A percentile compares a stretch with the other conserved stretches of the same genome.
phyloP scores from a whole-genome alignment of 1,140 invertebrate genomes.

The Cotesia vestalis region DNA sequence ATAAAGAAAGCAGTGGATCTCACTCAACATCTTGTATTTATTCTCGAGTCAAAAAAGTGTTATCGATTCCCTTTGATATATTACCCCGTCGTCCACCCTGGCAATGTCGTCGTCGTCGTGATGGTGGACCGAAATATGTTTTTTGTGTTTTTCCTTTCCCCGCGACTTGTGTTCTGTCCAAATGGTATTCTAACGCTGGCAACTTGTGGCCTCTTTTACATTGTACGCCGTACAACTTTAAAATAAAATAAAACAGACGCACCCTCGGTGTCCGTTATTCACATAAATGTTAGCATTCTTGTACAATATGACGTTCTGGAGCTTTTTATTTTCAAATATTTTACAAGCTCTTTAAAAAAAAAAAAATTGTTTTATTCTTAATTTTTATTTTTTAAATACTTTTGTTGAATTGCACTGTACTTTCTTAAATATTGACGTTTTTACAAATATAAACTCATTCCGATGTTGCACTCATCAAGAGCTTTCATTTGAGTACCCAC shows the following conservation, averaged over 20 bases:
- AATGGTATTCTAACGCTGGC: background rate
- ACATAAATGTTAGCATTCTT: background rate
- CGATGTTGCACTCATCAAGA: too few species aligned
- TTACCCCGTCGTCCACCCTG: conserved; percentile 63
- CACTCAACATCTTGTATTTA: background rate
- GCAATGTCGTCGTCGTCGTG: conserved; percentile 35
- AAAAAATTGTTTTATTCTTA: too few species aligned
- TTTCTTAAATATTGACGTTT: too few species aligned
- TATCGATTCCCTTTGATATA: conserved; percentile 67
- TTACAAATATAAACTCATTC: too few species aligned
- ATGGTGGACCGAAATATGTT: conserved; percentile 60
- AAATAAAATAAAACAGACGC: too few species aligned
- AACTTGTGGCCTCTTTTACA: conserved; percentile 22
- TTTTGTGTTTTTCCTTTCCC: conserved; percentile 56
- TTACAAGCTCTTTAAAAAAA: too few species aligned
- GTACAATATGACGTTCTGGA: conserved; percentile 3
- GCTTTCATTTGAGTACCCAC: too few species aligned
- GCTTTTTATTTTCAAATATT: background rate
- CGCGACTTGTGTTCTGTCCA: conserved; percentile 31
- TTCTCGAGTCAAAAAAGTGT: conserved; percentile 46
- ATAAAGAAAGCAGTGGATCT: too few species aligned
- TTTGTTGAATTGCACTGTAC: too few species aligned
- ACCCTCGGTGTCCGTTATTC: background rate
- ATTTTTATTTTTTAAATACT: too few species aligned
- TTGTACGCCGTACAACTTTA: too few species aligned